Evolutionary conservation across 92 coral and sea anemone genomes (phyloP).

Genomic region (Phenganax stokvisi): DNA sequence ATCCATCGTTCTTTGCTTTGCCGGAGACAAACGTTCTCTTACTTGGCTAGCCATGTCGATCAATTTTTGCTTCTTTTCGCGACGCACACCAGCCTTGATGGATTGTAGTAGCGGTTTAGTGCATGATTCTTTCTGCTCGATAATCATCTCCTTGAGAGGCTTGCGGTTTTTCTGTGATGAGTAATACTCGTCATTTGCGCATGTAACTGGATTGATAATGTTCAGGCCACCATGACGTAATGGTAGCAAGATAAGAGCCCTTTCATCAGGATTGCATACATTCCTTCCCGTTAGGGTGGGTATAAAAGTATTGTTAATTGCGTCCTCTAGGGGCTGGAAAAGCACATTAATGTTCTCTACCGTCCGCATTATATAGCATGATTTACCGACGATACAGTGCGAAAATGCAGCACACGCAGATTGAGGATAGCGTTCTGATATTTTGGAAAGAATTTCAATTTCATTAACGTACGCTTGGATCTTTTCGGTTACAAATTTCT

Average conservation of each 20-base stretch:
- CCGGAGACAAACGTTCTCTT: slow-evolving; percentile 6
- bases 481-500: neutral
- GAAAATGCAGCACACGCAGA: slow-evolving; percentile 27
- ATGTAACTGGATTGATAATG: slow-evolving; percentile 16
- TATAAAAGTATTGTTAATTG: neutral
- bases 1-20: slow-evolving; percentile 17
- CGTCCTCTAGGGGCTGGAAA: neutral
- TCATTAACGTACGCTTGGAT: neutral
- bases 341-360: neutral
- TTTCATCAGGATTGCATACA: neutral
- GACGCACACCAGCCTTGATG: slow-evolving; percentile 14
- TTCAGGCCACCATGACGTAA: slow-evolving; percentile 13
- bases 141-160: slow-evolving; percentile 17
- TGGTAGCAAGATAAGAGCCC: neutral
- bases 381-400: slow-evolving; percentile 13
- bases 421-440: slow-evolving; percentile 22
- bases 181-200: neutral
- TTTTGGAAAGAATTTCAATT: slow-evolving; percentile 3
- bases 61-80: neutral
- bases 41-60: neutral
- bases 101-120: neutral
- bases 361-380: slow-evolving; percentile 17
- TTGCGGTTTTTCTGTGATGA: slow-evolving; percentile 11
- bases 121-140: slow-evolving; percentile 23
- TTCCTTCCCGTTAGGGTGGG: slow-evolving; percentile 19